A percentile compares a stretch with the other conserved stretches of the same genome.
Conservation (phyloP, 1,140 invertebrate species). For the Heterodera carotae region DNA sequence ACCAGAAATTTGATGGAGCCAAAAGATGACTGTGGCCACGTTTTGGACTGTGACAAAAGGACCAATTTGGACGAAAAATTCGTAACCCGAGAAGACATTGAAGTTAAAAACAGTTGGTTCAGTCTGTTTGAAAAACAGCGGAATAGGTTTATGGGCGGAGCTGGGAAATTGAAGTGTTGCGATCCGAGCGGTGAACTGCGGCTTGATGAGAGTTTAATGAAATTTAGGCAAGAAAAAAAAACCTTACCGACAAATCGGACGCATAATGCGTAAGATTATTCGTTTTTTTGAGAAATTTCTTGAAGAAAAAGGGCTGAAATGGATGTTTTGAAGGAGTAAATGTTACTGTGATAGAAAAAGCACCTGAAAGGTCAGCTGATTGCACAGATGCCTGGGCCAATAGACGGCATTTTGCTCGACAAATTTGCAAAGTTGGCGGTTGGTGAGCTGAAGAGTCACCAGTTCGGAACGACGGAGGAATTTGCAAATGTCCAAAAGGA, state of each 20-base stretch:
- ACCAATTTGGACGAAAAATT: constrained; percentile 5
- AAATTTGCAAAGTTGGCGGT: neutral
- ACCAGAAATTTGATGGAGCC: neutral
- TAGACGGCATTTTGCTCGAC: neutral
- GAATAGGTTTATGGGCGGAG: neutral
- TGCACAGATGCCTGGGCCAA: constrained; percentile 1
- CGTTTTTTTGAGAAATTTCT: neutral
- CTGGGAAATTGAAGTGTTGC: neutral
- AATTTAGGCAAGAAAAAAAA: neutral
- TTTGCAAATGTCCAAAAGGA: constrained; percentile 2
- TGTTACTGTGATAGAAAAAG: neutral
- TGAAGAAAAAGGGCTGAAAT: neutral
- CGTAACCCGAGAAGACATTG: neutral
- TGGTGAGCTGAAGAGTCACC: neutral
- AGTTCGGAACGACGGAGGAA: neutral
- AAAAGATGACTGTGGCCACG: neutral
- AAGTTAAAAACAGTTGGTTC: neutral
- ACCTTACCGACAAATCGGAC: neutral
- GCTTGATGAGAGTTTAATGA: neutral
- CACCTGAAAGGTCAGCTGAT: neutral
- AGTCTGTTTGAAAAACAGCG: neutral
- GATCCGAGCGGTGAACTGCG: neutral
- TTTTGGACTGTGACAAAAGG: neutral
- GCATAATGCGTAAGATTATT: neutral
- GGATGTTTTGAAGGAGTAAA: no score